These are phyloP conservation scores for Drosophila paracracens DNA, from an alignment of 2,888 invertebrate species.

Conservation along the genomic window DNA sequence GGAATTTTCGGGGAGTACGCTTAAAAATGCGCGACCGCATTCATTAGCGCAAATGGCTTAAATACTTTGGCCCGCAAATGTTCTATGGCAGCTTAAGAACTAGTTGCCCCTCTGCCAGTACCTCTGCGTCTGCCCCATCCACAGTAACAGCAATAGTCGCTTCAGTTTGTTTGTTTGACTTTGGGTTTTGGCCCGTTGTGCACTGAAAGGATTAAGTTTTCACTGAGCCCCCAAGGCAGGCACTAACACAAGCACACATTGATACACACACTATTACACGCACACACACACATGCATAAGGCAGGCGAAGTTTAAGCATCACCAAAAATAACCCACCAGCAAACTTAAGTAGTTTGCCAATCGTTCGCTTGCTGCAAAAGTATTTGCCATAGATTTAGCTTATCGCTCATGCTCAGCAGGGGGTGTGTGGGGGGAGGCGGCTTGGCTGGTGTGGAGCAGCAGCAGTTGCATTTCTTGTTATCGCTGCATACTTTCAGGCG, in stretches of 20 bases:
- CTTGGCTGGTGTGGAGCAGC: constrained; percentile 9
- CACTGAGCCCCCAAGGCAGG: constrained; percentile 49
- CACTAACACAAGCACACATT: constrained; percentile 16
- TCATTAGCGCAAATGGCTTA: constrained; percentile 82
- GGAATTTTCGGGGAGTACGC: constrained; percentile 28
- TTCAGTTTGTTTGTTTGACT: constrained; percentile 77
- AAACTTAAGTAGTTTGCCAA: constrained; percentile 56
- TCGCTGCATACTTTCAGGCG: constrained; percentile 76
- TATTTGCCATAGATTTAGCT: constrained; percentile 65
- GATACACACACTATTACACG: neutral
- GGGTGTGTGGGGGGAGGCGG: neutral
- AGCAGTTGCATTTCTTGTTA: constrained; percentile 50
- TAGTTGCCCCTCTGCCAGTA: constrained; percentile 15
- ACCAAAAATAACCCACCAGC: constrained; percentile 3
- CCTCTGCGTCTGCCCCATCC: neutral
- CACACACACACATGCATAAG: neutral
- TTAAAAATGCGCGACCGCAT: constrained; percentile 82
- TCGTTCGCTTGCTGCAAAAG: constrained; percentile 53
- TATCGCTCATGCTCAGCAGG: constrained; percentile 58
- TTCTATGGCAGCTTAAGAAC: constrained; percentile 70
- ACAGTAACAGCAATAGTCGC: neutral
- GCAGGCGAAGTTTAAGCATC: constrained; percentile 56
- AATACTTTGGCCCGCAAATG: constrained; percentile 73
- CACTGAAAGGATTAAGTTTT: constrained; percentile 75
- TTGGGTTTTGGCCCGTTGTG: constrained; percentile 67